Base-by-base conservation (phyloP, 2,113 vertebrate species). In the Dipodomys spectabilis region DNA sequence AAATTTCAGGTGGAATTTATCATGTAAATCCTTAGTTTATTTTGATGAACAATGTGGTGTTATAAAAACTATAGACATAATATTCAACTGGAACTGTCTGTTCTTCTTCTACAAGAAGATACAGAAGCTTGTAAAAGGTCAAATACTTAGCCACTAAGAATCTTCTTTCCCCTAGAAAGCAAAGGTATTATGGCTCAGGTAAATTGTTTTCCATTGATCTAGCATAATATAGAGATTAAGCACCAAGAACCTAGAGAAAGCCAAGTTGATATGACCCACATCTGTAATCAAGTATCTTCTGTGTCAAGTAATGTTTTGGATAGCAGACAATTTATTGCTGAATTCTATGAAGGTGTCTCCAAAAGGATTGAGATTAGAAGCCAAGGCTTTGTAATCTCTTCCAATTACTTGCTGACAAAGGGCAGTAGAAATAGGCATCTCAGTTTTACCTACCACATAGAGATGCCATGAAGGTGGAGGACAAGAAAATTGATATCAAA, bases 401-500 rank as follows among this genome's bases (percentile, higher is more conserved):
- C 39, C 45, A 84, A 67, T 92, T 88, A 85, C 13, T 88, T 82
- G 28, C 22, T 72, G 74, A n/a, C 57, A 92, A 93, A 96, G 22
- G 11, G 84, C n/a, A 93, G 53, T 35, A 73, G 39, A 93, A 72
- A 57, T 74, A 64, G 44, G 30, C 19, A 92, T 82, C 15, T 60
- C 69, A 22, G 22, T 89, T 32, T 22, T 87, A 16, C 25, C 18
- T 90, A 65, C 53, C n/a, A 81, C 44, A 60, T 19, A 82, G 11
- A 53, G 73, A 83, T 90, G 35, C 64, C 0, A 0, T 92, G 73
- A 92, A 49, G 32, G 82, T 65, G 20, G 45, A 93, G 89, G 81
- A 93, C 88, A 35, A 85, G 81, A 88, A 90, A 93, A 88, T 20
- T 69, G 64, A 90, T 94, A 75, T 73, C 91, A 82, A 94, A 86